Conservation (phyloP, 2,113 vertebrate species). For the Mobula hypostoma region DNA sequence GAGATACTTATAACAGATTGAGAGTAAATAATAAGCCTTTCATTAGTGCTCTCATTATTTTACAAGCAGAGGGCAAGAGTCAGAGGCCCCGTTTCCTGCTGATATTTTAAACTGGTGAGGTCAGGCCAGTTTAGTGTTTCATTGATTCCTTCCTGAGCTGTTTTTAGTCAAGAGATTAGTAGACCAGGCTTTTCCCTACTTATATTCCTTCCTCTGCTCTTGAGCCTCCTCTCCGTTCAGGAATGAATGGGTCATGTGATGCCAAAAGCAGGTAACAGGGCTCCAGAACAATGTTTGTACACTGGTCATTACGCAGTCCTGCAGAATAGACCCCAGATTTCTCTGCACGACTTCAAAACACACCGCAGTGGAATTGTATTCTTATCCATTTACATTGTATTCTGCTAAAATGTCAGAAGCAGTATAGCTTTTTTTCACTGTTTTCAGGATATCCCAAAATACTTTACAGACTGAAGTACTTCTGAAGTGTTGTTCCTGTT, state of each 20-base stretch:
- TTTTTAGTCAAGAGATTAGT: not conserved
- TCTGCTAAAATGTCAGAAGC: not conserved
- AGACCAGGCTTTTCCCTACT: not conserved
- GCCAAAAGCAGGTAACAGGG: not conserved
- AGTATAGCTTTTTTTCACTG: too few species aligned
- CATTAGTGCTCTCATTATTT: slow-evolving; percentile 22
- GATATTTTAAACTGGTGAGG: slow-evolving; percentile 18
- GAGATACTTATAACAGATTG: not conserved
- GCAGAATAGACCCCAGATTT: not conserved
- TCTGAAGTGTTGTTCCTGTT: too few species aligned
- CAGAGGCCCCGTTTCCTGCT: slow-evolving; percentile 31
- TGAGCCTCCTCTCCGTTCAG: not conserved
- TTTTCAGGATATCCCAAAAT: too few species aligned
- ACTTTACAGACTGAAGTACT: too few species aligned
- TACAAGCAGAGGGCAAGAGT: not conserved
- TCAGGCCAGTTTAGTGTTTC: not conserved
- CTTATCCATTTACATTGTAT: not conserved
- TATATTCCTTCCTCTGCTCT: not conserved
- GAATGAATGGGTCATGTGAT: not conserved
- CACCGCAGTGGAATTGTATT: not conserved
- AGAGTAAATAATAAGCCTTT: slow-evolving; percentile 29
- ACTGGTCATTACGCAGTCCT: not conserved
- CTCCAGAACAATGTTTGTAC: not conserved
- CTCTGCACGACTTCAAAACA: not conserved
- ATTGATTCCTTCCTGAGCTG: not conserved